These are phyloP conservation scores for Drosophila orena DNA, from an alignment of 1,140 invertebrate species.

Conservation along the genomic window DNA sequence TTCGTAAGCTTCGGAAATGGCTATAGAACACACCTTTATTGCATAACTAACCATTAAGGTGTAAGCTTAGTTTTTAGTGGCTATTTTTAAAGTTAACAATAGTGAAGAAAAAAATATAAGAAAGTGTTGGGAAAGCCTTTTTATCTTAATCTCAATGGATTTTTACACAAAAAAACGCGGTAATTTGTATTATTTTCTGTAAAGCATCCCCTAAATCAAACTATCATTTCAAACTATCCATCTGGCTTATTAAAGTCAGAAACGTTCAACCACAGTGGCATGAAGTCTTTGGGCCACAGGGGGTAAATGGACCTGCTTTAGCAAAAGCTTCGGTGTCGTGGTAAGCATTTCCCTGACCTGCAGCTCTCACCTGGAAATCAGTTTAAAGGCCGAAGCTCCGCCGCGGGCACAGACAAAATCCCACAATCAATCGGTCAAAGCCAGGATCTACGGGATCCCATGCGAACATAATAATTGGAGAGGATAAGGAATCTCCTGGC, in stretches of 20 bases:
- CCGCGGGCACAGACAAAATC: constrained; percentile 4
- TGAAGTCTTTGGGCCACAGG: background rate
- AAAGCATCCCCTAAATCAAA: background rate
- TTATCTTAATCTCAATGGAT: too few relatives aligned
- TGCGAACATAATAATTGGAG: constrained; percentile 29
- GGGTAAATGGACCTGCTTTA: background rate
- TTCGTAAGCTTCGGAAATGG: background rate
- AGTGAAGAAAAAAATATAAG: too few relatives aligned
- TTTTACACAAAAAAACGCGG: too few relatives aligned
- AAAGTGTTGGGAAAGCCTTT: too few relatives aligned
- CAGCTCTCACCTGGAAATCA: constrained; percentile 8
- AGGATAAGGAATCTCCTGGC: background rate
- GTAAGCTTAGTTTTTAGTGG: too few relatives aligned
- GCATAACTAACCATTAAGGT: too few relatives aligned
- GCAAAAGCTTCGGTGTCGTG: background rate
- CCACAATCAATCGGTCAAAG: constrained; percentile 30
- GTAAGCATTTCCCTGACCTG: constrained; percentile 13
- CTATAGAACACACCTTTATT: too few relatives aligned
- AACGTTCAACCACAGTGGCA: constrained; percentile 9
- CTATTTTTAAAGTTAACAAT: too few relatives aligned
- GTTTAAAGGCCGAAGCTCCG: constrained; percentile 15
- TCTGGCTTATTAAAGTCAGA: background rate
- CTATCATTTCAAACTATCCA: background rate
- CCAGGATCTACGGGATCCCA: constrained; percentile 3
- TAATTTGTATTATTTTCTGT: too few relatives aligned